These are phyloP conservation scores for Morpho deidamia DNA, from an alignment of 2,888 invertebrate genomes.

Conservation along the genomic window DNA sequence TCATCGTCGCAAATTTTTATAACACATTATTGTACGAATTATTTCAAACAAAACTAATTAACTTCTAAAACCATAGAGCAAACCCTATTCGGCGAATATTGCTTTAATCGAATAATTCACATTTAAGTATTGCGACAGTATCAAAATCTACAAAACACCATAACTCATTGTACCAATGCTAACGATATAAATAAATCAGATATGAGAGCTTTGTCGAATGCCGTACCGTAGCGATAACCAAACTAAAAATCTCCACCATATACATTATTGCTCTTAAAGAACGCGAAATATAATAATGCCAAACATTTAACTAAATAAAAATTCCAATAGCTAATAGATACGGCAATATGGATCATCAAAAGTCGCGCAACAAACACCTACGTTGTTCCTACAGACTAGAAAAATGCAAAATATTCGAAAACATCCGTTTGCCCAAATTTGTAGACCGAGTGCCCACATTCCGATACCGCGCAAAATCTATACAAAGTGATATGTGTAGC, in stretches of 20 bases:
- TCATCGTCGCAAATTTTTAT: neutral
- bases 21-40: neutral
- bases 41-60: conserved; percentile 6
- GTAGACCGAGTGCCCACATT: conserved; percentile 43
- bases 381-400: conserved; percentile 68
- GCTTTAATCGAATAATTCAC: conserved; percentile 17
- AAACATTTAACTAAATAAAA: neutral
- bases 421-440: conserved; percentile 38
- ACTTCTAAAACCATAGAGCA: conserved; percentile 14
- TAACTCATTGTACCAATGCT: conserved; percentile 4
- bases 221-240: no score
- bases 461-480: conserved; percentile 28
- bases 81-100: conserved; percentile 13
- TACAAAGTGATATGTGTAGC: conserved; percentile 63
- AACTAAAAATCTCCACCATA: no score
- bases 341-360: conserved; percentile 27
- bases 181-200: neutral
- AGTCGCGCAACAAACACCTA: conserved; percentile 44
- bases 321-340: conserved; percentile 2
- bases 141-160: conserved; percentile 18
- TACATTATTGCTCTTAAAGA: no score
- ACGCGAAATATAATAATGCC: neutral
- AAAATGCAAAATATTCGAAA: conserved; percentile 71
- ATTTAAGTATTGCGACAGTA: conserved; percentile 17
- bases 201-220: no score